Percentiles rank a stretch among this genome's conserved stretches.
phyloP scores from a whole-genome alignment of 2,888 invertebrate genomes.

The Tenthredo distinguenda region DNA sequence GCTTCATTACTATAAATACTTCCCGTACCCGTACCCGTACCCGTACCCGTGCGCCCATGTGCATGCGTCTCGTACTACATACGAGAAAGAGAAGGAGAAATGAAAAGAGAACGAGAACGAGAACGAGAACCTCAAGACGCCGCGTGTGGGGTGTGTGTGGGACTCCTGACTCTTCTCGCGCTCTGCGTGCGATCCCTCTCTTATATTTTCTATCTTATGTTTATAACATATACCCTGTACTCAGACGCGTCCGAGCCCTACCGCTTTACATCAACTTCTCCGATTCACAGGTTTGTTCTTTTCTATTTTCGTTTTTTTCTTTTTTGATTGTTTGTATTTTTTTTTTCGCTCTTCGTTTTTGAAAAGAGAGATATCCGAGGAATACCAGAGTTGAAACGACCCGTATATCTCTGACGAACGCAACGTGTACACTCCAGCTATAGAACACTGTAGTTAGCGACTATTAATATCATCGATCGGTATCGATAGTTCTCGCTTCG shows the following conservation, averaged over 20 bases:
- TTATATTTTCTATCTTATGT: slow-evolving; percentile 6
- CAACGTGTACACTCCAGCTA: background rate
- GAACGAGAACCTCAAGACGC: slow-evolving; percentile 5
- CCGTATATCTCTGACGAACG: background rate
- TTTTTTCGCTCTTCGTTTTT: no score
- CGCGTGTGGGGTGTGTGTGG: slow-evolving; percentile 44
- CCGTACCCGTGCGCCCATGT: slow-evolving; percentile 51
- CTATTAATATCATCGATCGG: slow-evolving; percentile 76
- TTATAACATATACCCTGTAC: background rate
- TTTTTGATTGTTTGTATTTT: no score
- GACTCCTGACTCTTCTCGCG: slow-evolving; percentile 9
- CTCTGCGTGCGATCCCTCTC: slow-evolving; percentile 44
- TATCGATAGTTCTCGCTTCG: slow-evolving; percentile 73
- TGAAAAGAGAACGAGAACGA: background rate
- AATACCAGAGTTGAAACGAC: slow-evolving; percentile 14
- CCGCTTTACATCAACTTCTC: no score
- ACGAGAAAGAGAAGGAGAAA: background rate
- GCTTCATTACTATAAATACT: slow-evolving; percentile 78
- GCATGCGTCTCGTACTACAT: background rate
- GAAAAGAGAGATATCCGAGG: no score
- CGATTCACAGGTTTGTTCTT: background rate
- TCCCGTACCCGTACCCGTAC: slow-evolving; percentile 64
- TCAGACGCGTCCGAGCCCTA: background rate
- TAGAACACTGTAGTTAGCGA: slow-evolving; percentile 74
- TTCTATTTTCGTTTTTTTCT: no score